Evolutionary conservation across 2,888 invertebrate species (phyloP).

Genomic region (Teleogryllus oceanicus): DNA sequence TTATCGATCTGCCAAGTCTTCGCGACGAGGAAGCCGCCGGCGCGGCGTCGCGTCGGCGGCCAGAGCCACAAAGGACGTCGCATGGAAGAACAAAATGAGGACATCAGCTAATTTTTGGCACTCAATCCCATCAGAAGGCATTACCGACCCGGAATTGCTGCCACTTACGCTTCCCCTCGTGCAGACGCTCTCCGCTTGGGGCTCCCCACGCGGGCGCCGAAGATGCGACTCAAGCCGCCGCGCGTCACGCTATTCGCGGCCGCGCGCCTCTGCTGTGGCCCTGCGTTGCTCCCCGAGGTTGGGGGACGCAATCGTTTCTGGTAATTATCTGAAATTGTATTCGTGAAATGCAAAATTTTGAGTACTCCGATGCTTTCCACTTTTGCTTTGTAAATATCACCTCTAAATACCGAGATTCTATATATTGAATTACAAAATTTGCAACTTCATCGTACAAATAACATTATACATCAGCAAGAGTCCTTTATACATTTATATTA

Average conservation of each 20-base stretch:
- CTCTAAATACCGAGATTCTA: too few species aligned
- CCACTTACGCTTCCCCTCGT: background rate
- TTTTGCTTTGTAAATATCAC: too few species aligned
- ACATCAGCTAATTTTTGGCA: constrained; percentile 33
- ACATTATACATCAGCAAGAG: too few species aligned
- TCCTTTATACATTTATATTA: too few species aligned
- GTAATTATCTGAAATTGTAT: too few species aligned
- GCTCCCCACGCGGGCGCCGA: background rate
- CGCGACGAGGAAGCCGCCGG: background rate
- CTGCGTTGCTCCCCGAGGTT: too few species aligned
- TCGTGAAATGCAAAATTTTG: too few species aligned
- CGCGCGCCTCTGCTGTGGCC: background rate
- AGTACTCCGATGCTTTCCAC: too few species aligned
- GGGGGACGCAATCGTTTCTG: too few species aligned
- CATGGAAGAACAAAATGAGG: constrained; percentile 30
- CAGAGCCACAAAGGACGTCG: background rate
- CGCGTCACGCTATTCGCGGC: background rate
- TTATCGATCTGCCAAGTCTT: background rate
- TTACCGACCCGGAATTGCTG: constrained; percentile 25
- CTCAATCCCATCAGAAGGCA: constrained; percentile 30
- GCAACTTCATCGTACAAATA: too few species aligned
- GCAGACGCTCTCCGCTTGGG: background rate
- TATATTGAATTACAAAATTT: too few species aligned
- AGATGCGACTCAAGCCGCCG: background rate
- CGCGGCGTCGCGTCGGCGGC: background rate